Conservation (phyloP, 1,140 invertebrate genomes). For the Trypoxylus dichotomus region DNA sequence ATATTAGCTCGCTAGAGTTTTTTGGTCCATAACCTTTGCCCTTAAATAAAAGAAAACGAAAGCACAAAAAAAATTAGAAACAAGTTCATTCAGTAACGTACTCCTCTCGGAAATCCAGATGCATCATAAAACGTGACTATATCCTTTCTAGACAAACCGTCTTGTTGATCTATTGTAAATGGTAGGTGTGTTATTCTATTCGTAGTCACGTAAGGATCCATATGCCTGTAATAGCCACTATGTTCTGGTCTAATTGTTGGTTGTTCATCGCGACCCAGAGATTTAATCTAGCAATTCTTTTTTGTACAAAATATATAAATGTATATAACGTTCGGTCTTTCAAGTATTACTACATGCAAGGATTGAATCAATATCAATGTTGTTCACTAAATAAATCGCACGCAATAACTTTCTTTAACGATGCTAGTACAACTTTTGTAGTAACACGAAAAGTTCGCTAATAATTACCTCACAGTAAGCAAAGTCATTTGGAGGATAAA, state of each 20-base stretch:
- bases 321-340: neutral
- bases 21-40: conserved; percentile 42
- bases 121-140: conserved; percentile 49
- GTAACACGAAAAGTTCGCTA: neutral
- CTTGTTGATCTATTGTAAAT: conserved; percentile 41
- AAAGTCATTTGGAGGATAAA: conserved; percentile 39
- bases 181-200: conserved; percentile 44
- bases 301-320: no score
- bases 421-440: neutral
- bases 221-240: conserved; percentile 45
- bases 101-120: conserved; percentile 39
- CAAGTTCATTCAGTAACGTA: neutral
- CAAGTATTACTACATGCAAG: neutral
- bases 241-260: conserved; percentile 45
- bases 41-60: conserved; percentile 19
- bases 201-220: conserved; percentile 51
- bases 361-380: neutral
- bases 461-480: conserved; percentile 37
- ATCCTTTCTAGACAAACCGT: conserved; percentile 46
- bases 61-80: conserved; percentile 7
- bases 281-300: conserved; percentile 38
- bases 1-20: conserved; percentile 33
- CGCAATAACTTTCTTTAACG: no score
- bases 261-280: conserved; percentile 46
- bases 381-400: neutral